A percentile compares a stretch with the other conserved stretches of the same genome.
Conservation (phyloP, 2,888 invertebrate genomes). For the Ligdia adustata region DNA sequence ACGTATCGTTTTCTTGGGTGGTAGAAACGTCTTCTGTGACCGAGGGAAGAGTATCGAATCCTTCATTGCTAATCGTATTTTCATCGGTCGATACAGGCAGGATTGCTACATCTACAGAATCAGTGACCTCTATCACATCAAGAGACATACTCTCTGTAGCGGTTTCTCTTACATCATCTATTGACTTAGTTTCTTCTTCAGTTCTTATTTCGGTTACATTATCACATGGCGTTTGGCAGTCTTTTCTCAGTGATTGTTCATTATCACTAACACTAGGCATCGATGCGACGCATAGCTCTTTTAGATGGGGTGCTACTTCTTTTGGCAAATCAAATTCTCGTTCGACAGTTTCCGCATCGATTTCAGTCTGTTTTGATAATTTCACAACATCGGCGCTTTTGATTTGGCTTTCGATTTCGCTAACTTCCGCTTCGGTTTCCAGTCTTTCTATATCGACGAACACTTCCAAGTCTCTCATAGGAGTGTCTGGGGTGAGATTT, state of each 20-base stretch:
- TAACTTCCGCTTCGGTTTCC: constrained; percentile 14
- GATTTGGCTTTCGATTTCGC: constrained; percentile 41
- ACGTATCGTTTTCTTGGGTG: constrained; percentile 28
- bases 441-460: constrained; percentile 44
- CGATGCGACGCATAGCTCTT: constrained; percentile 71
- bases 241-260: constrained; percentile 70
- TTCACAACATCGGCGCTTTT: constrained; percentile 10
- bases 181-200: constrained; percentile 76
- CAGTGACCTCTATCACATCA: constrained; percentile 47
- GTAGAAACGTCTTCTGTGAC: constrained; percentile 33
- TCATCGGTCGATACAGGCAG: constrained; percentile 45
- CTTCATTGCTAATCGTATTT: constrained; percentile 33
- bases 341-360: constrained; percentile 36
- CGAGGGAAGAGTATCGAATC: constrained; percentile 34
- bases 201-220: constrained; percentile 63
- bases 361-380: constrained; percentile 1
- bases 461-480: constrained; percentile 64
- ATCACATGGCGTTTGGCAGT: constrained; percentile 76
- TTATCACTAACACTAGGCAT: constrained; percentile 72
- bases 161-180: constrained; percentile 60
- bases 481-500: constrained; percentile 74
- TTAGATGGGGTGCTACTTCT: constrained; percentile 67
- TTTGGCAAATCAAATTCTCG: constrained; percentile 68
- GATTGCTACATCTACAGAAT: constrained; percentile 43
- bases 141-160: constrained; percentile 41